Evolutionary conservation across 2,113 vertebrate genomes (phyloP), one percentile per base, ranked within the genome.

Genomic region (Epinephelus cyanopodus): DNA sequence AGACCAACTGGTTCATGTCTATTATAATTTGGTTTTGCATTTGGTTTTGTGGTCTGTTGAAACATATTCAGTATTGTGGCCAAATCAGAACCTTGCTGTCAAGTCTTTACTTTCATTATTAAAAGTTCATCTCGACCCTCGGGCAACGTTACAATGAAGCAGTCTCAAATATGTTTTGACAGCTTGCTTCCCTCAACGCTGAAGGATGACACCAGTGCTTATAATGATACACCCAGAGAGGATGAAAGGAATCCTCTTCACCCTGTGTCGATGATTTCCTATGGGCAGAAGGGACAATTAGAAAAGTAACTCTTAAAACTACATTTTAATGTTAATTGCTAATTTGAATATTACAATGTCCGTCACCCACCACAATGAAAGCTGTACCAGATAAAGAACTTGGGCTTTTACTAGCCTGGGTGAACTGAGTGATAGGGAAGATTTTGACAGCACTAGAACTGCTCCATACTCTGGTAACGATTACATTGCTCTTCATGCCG

Each of bases 361-460:
- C 14, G 27, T 56, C 33, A 45, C 37, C 45, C 29, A 76, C 37
- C 50, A 18, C 11, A 52, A 29, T 66, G 47, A 72, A 45, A 12
- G 42, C 42, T 45, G 13, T 15, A 33, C 52, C 42, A 74, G 29
- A 84, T 37, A 27, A 58, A 56, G 45, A 0, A 11, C 12, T 15
- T 45, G 10, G n/a, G 10, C n/a, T 68, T 56, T 33, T 19, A 39
- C 39, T 13, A 19, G 45, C 18, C 42, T 61, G 17, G 63, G 5
- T 23, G 29, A 21, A 19, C 25, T 78, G 39, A 19, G 71, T 54
- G 14, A 27, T 4, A 17, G 37, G 18, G 50, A 23, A 15, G 12
- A 78, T 56, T 58, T 45, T 76, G 45, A 81, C 29, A 42, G 19
- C 19, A 37, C 3, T 23, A 27, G n/a, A 74, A 39, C 62, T 39